Evolutionary conservation across 2,888 invertebrate genomes (phyloP).

Genomic region (Cephus pulcher): DNA sequence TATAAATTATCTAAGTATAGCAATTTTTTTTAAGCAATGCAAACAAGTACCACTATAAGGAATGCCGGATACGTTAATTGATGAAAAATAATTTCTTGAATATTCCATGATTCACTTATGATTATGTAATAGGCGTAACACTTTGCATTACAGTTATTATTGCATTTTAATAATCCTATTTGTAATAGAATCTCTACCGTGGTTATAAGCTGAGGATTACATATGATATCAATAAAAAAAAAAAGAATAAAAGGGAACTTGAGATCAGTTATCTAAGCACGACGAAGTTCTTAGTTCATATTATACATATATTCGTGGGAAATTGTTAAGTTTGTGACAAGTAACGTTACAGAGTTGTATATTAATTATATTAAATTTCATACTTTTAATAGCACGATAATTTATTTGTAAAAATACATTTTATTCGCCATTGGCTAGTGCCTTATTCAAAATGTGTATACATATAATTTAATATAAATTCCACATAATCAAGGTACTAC

Average conservation of each 20-base stretch:
- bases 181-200: neutral
- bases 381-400: neutral
- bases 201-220: neutral
- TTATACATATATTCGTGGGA: neutral
- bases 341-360: neutral
- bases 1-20: neutral
- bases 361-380: neutral
- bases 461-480: neutral
- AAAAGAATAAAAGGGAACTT: neutral
- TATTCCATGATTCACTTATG: neutral
- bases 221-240: neutral
- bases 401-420: neutral
- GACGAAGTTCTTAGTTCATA: neutral
- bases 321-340: neutral
- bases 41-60: neutral
- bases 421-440: neutral
- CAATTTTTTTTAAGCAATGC: neutral
- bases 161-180: neutral
- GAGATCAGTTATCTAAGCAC: neutral
- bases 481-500: neutral
- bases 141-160: neutral
- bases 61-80: neutral
- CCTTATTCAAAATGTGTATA: neutral
- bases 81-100: neutral
- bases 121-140: neutral